These are phyloP conservation scores for Hemicentrotus pulcherrimus DNA, from an alignment of 35 echinoderm and acorn worm genomes.

Conservation along the genomic window DNA sequence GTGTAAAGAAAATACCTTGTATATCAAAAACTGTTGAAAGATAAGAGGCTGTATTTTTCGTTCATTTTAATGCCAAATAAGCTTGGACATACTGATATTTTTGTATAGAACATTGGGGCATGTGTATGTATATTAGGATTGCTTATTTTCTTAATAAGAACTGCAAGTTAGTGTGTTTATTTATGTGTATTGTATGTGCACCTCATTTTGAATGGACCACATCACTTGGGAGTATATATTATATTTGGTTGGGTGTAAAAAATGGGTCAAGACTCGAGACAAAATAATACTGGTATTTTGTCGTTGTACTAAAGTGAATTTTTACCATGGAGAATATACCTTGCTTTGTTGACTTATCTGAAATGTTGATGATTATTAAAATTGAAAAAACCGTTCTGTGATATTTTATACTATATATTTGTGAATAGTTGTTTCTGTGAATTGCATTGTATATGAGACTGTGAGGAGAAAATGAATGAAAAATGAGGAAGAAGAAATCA, in stretches of 20 bases:
- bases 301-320: not conserved
- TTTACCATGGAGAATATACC: not conserved
- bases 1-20: not conserved
- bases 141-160: not conserved
- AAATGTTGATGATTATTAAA: not conserved
- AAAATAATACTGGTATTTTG: not conserved
- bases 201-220: not conserved
- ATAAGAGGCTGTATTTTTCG: not conserved
- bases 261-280: not conserved
- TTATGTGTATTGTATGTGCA: not conserved
- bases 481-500: too few relatives aligned
- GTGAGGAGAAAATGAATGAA: too few relatives aligned
- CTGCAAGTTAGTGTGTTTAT: not conserved
- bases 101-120: not conserved
- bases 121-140: not conserved
- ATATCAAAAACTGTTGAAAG: not conserved
- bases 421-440: not conserved
- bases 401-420: not conserved
- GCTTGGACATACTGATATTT: constrained; percentile 4
- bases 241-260: not conserved
- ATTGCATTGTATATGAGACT: not conserved
- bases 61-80: not conserved
- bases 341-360: not conserved
- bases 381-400: not conserved
- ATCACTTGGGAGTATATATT: not conserved